phyloP scores from a whole-genome alignment of 35 echinoderm and acorn worm species.

The Heliocidaris tuberculata region DNA sequence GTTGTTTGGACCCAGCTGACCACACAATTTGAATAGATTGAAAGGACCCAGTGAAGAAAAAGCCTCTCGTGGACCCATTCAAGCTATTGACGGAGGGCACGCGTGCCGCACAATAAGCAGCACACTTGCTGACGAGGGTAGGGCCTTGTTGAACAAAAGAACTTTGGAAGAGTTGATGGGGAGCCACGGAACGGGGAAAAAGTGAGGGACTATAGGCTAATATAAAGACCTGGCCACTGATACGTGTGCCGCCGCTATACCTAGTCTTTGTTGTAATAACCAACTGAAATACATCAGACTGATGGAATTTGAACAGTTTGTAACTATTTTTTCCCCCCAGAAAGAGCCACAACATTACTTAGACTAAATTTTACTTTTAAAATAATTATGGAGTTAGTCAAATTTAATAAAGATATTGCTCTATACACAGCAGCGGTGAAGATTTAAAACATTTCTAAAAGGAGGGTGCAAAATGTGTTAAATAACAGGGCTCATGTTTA shows the following conservation, averaged over 20 bases:
- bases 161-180: neutral
- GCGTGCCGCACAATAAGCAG: slow-evolving; percentile 54
- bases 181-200: neutral
- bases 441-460: too few species aligned
- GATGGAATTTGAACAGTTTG: slow-evolving; percentile 28
- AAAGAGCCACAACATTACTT: slow-evolving; percentile 10
- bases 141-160: slow-evolving; percentile 30
- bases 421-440: too few species aligned
- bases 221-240: slow-evolving; percentile 39
- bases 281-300: slow-evolving; percentile 37
- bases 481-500: neutral
- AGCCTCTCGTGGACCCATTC: neutral
- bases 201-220: neutral
- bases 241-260: slow-evolving; percentile 29
- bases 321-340: neutral
- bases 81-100: slow-evolving; percentile 36
- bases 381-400: neutral
- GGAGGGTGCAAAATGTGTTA: neutral
- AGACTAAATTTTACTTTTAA: neutral
- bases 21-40: slow-evolving; percentile 52
- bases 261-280: slow-evolving; percentile 38
- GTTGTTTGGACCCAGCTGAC: slow-evolving; percentile 45
- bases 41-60: slow-evolving; percentile 29
- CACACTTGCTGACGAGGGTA: slow-evolving; percentile 44
- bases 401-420: neutral